Percentiles rank a stretch among this genome's conserved stretches.
These are phyloP conservation scores for Daubentonia madagascariensis DNA, from an alignment of 2,113 vertebrate genomes.

Conservation along the genomic window DNA sequence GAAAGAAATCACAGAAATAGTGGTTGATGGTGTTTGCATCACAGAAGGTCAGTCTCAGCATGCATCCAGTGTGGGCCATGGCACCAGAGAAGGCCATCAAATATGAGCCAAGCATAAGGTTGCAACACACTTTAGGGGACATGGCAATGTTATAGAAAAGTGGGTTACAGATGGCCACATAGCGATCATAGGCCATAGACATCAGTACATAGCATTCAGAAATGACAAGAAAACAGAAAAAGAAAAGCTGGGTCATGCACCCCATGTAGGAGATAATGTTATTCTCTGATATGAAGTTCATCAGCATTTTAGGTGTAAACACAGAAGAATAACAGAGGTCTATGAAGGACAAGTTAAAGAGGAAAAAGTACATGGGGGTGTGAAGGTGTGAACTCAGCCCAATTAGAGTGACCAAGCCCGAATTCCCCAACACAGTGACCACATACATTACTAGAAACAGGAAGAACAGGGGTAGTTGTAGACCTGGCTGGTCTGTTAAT, in stretches of 20 bases:
- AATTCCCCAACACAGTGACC: neutral
- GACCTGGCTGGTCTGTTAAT: neutral
- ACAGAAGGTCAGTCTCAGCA: too few relatives aligned
- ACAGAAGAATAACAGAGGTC: neutral
- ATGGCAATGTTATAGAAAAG: too few relatives aligned
- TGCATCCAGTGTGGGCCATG: too few relatives aligned
- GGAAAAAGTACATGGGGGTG: neutral
- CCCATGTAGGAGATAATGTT: constrained; percentile 34
- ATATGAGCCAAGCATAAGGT: too few relatives aligned
- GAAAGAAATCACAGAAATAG: too few relatives aligned
- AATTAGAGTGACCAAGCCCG: constrained; percentile 15
- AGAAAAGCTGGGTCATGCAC: constrained; percentile 43
- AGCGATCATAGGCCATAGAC: constrained; percentile 49
- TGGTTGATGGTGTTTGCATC: too few relatives aligned
- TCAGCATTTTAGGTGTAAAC: constrained; percentile 17
- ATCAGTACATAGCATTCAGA: neutral
- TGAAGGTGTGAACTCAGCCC: neutral
- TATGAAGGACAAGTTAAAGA: neutral
- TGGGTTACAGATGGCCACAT: constrained; percentile 28
- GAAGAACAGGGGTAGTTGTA: neutral
- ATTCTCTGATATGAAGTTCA: neutral
- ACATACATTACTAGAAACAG: neutral
- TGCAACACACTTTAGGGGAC: too few relatives aligned
- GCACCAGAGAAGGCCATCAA: too few relatives aligned
- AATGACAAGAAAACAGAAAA: neutral